Evolutionary conservation across 1,140 invertebrate genomes (phyloP), one percentile per base, ranked within the genome.

Genomic region (Pogonognathellus flavescens): DNA sequence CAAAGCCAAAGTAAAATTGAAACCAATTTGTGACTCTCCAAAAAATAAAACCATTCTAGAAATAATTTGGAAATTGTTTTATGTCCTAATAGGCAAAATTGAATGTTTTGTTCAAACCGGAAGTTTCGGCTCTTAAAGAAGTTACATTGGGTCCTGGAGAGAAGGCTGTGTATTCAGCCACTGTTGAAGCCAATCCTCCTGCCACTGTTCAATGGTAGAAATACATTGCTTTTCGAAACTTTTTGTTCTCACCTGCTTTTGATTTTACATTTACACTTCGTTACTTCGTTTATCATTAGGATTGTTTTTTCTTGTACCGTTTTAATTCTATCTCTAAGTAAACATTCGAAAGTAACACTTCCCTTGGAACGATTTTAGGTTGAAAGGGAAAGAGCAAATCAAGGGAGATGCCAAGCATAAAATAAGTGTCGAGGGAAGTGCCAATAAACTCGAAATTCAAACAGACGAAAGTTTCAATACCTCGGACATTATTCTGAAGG

Each of bases 61-160:
- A n/a, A n/a, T n/a, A n/a, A n/a, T n/a, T n/a, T n/a, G n/a, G n/a
- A n/a, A n/a, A n/a, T n/a, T n/a, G n/a, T n/a, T n/a, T n/a, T n/a
- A n/a, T n/a, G n/a, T n/a, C n/a, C n/a, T n/a, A n/a, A n/a, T n/a
- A 76, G 70, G 70, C 70, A 7, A 76, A 76, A 76, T 76, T 76
- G 13, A 94, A 95, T 89, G 93, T 97, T 49, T 90, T 96, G 0
- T 91, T 95, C 13, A 92, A 93, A 86, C 95, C 95, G 0, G 94
- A 95, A 91, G 94, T 97, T 59, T 92, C 94, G 72, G 93, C 93
- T 1, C 92, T 96, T 13, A 93, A 94, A 87, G 95, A 96, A 89
- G 90, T 94, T n/a, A 93, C 92, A 22, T 93, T 93, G 25, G 92
- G 94, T 85, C 95, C 95, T 0, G 95, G 93, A 84, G 94, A 95